Conservation (phyloP, 1,140 invertebrate genomes). For the Rhopalosiphum maidis region DNA sequence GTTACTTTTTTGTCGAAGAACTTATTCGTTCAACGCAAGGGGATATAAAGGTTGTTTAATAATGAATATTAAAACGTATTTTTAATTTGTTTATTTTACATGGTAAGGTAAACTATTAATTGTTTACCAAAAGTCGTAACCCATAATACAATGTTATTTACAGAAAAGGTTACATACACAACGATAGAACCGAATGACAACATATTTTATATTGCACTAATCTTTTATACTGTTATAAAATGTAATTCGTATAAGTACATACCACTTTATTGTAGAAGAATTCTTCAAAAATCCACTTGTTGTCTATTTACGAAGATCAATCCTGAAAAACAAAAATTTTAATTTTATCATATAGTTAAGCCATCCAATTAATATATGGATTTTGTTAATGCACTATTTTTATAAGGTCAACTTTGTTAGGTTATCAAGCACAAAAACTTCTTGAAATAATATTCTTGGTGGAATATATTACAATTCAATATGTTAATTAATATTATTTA, state of each 20-base stretch:
- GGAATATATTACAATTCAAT: not conserved
- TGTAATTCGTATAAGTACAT: not conserved
- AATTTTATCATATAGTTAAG: not conserved
- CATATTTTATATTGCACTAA: not conserved
- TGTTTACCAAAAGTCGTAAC: not conserved
- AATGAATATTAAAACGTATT: not conserved
- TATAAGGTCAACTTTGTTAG: not conserved
- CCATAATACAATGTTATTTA: not conserved
- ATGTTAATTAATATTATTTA: not conserved
- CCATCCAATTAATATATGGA: not conserved
- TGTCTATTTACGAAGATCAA: not conserved
- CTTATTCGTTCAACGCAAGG: not conserved
- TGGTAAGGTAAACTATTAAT: not conserved
- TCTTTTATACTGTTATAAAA: not conserved
- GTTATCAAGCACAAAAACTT: not conserved
- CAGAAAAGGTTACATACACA: not conserved
- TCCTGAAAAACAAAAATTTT: conserved; percentile 1
- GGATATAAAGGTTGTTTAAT: not conserved
- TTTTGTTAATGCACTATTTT: not conserved
- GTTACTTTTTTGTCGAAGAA: not conserved
- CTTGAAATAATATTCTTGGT: not conserved
- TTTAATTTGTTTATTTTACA: not conserved
- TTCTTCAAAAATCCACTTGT: not conserved
- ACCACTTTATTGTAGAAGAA: not conserved
- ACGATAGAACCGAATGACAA: not conserved